Conservation (phyloP, 2,797 vertebrate species). For the Poliocrania exsul region DNA sequence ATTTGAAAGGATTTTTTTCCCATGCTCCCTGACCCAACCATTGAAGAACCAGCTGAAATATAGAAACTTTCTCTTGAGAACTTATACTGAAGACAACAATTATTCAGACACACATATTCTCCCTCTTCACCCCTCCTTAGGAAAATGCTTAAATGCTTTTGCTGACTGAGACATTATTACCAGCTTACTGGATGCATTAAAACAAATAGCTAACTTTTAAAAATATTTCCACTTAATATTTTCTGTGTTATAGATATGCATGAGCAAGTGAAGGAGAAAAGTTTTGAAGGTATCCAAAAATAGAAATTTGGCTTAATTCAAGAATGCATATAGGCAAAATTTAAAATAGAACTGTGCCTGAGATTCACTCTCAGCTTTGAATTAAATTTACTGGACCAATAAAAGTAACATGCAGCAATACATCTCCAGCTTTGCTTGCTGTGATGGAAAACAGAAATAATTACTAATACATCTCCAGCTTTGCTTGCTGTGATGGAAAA, state of each 20-base stretch:
- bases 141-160: not conserved
- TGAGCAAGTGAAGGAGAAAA: not conserved
- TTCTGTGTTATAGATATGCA: not conserved
- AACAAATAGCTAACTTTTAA: not conserved
- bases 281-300: not conserved
- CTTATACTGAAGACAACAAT: not conserved
- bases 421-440: not conserved
- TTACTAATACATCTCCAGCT: not conserved
- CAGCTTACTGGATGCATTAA: not conserved
- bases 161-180: not conserved
- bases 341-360: not conserved
- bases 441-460: not conserved
- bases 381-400: not conserved
- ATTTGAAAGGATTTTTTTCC: not conserved
- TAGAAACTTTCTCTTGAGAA: not conserved
- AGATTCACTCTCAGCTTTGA: not conserved
- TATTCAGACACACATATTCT: not conserved
- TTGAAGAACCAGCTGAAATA: not conserved
- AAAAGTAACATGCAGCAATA: not conserved
- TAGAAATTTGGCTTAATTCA: not conserved
- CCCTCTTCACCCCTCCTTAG: not conserved
- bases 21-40: fast-evolving
- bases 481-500: not conserved
- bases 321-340: not conserved
- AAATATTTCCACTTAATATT: not conserved